Evolutionary conservation across 2,113 vertebrate species (phyloP), one percentile per base, ranked within the genome.

Genomic region (Cyprichromis sp.): DNA sequence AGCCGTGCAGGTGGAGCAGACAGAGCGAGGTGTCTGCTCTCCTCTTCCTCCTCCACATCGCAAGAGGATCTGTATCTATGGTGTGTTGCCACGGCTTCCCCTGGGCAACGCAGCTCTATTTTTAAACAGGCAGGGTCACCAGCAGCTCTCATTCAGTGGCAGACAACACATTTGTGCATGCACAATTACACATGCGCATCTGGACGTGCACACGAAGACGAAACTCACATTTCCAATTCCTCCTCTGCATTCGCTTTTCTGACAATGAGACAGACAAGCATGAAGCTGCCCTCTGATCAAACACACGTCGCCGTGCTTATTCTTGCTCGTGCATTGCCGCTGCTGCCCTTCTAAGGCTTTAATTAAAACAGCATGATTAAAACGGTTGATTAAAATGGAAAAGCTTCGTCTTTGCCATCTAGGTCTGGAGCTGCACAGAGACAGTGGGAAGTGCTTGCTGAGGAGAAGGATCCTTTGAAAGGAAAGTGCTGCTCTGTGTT

Each of bases 41-140:
- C 31, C 76, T 86, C 85, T 79, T 81, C 86, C 89, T 92, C 92
- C 90, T 87, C 81, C 85, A 80, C 88, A 88, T 90, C 91, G 66
- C 45, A 87, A n/a, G 88, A 92, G 89, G 83, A 85, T 91, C 88
- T 61, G 93, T 95, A 92, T 94, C 94, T 94, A 92, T 93, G 92
- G 89, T 80, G 88, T 19, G 86, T 94, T 95, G 94, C 94, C 92
- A 95, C 89, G 47, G 95, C 92, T 87, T 94, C 94, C 93, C 93
- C 91, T 82, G 91, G 93, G 95, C 91, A 92, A 91, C 87, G 34
- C 84, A 6, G 80, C 85, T 91, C 94, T 95, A 96, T 97, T 96
- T 96, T 95, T 96, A 95, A 91, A 91, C 88, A 50, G 86, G 81
- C 90, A 68, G 87, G 91, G 90, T 94, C 92, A 88, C 87, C 8